phyloP scores from a whole-genome alignment of 2,113 vertebrate species.

The Aptenodytes patagonicus region DNA sequence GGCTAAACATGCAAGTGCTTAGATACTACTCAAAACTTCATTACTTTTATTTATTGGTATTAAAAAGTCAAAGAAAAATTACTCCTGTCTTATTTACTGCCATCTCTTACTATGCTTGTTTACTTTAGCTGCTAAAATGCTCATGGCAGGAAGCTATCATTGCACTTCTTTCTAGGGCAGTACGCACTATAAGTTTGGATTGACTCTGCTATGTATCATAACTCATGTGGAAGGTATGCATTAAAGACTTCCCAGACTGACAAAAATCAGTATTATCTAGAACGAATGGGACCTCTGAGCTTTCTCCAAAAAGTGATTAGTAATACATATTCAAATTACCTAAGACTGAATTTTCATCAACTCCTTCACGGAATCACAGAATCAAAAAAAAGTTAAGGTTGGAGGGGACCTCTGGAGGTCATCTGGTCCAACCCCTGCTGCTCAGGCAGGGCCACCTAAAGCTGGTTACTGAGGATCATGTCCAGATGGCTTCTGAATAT shows the following conservation, averaged over 20 bases:
- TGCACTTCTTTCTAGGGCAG: not conserved
- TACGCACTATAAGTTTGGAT: not conserved
- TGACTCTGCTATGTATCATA: not conserved
- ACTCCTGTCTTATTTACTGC: not conserved
- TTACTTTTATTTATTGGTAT: slow-evolving; percentile 13
- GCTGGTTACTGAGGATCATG: not conserved
- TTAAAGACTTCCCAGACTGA: not conserved
- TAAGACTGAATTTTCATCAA: not conserved
- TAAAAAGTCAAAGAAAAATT: slow-evolving; percentile 28
- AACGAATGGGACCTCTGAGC: not conserved
- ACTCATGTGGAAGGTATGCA: not conserved
- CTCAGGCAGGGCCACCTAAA: not conserved
- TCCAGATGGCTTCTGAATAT: not conserved
- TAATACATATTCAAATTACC: not conserved
- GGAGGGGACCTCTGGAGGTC: not conserved
- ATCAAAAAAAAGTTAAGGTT: not conserved
- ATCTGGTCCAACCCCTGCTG: not conserved
- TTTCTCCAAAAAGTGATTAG: not conserved
- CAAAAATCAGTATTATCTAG: not conserved
- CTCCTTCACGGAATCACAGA: not conserved
- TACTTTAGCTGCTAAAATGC: not conserved
- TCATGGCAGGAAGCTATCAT: not conserved
- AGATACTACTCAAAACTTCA: not conserved
- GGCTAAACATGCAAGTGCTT: not conserved
- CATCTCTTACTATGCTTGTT: not conserved